phyloP scores from a whole-genome alignment of 23 tunicate species.

The Ascidia mentula region DNA sequence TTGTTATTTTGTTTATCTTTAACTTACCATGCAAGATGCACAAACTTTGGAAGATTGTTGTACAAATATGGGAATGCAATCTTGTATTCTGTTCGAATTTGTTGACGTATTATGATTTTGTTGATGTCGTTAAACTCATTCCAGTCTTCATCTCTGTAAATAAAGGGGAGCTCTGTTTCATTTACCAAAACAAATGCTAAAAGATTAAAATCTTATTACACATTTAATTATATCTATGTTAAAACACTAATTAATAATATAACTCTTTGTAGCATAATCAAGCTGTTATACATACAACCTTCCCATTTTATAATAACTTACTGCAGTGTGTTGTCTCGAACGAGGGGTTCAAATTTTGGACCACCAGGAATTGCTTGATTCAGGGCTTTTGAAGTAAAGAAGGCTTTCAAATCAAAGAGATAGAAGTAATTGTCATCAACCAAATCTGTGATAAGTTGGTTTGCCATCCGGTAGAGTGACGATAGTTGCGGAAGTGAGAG shows the following conservation, averaged over 20 bases:
- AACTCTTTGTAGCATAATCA: no score
- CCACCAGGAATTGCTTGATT: constrained; percentile 99
- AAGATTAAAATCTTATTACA: no score
- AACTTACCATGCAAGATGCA: constrained; percentile 96
- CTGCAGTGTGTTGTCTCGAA: constrained; percentile 85
- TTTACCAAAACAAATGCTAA: no score
- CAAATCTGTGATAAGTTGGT: constrained; percentile 91
- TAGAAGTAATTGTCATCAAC: constrained; percentile 98
- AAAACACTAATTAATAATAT: no score
- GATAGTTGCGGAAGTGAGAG: constrained; percentile 78
- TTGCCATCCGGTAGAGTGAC: constrained; percentile 91
- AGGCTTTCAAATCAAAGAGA: constrained; percentile 93
- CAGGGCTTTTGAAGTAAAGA: constrained; percentile 96
- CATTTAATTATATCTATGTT: no score
- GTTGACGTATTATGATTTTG: constrained; percentile 97
- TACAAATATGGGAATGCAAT: constrained; percentile 98
- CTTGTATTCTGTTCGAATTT: constrained; percentile 95
- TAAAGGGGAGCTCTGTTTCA: no score
- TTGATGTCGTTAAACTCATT: constrained; percentile 99
- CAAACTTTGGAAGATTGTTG: constrained; percentile 96
- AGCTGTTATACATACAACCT: no score
- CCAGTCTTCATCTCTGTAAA: constrained; percentile 95
- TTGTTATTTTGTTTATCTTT: no score
- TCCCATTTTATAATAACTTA: no score
- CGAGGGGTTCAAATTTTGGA: constrained; percentile 98